These are phyloP conservation scores for Oxyruncus cristatus DNA, from an alignment of 2,113 vertebrate species.

Conservation along the genomic window DNA sequence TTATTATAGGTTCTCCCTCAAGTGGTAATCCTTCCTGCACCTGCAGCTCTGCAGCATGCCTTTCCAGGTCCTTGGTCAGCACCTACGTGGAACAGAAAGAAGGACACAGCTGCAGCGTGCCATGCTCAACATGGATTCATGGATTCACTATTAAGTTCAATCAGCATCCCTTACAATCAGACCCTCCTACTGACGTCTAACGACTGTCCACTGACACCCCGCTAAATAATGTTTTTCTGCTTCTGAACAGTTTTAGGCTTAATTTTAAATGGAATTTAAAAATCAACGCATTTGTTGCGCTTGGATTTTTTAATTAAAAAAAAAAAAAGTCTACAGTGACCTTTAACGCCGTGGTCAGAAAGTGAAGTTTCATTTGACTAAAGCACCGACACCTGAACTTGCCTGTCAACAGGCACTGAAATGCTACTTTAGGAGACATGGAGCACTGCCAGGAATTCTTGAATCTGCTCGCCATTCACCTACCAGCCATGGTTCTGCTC, in stretches of 20 bases:
- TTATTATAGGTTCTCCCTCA: slow-evolving; percentile 82
- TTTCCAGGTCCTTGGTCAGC: slow-evolving; percentile 91
- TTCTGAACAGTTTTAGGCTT: neutral
- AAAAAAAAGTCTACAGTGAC: neutral
- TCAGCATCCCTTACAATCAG: too few relatives aligned
- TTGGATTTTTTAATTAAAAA: neutral
- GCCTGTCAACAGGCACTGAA: neutral
- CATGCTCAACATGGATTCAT: neutral
- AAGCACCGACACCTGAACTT: neutral
- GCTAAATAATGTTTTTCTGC: neutral
- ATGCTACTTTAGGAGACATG: neutral
- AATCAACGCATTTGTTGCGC: neutral
- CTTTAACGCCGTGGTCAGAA: neutral
- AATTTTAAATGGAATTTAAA: neutral
- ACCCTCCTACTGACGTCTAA: neutral
- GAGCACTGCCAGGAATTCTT: neutral
- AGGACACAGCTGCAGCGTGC: neutral
- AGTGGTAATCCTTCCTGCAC: slow-evolving; percentile 82
- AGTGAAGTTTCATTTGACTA: neutral
- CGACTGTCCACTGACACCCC: neutral
- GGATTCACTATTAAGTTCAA: neutral
- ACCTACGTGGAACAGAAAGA: slow-evolving; percentile 73
- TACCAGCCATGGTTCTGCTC: neutral
- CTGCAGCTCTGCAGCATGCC: slow-evolving; percentile 87
- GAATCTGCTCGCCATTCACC: neutral